Evolutionary conservation across 2,113 vertebrate species (phyloP).

Genomic region (Orycteropus afer): DNA sequence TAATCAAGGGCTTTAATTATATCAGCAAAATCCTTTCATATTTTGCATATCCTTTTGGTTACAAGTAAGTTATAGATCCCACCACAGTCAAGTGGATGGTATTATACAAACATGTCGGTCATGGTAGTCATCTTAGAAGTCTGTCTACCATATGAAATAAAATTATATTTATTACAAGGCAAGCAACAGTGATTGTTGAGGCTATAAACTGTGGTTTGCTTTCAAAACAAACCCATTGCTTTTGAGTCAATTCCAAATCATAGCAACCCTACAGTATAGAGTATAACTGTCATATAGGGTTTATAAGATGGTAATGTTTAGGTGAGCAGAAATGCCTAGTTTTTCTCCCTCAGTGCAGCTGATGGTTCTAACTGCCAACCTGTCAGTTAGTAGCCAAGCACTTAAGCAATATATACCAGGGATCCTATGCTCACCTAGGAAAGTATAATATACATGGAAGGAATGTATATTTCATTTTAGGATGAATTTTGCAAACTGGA

Average conservation of each 20-base stretch:
- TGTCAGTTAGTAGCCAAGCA: no score
- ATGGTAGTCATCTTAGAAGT: neutral
- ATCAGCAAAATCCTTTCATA: neutral
- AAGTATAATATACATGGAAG: neutral
- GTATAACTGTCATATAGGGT: no score
- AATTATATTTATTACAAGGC: neutral
- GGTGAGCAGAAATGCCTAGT: no score
- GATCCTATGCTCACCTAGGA: neutral
- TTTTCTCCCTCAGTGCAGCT: no score
- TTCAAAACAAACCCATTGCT: no score
- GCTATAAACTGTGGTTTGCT: neutral
- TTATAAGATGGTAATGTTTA: no score
- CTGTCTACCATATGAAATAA: neutral
- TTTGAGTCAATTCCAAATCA: no score
- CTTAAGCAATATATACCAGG: no score
- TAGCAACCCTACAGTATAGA: no score
- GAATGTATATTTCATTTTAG: neutral
- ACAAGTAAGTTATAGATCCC: neutral
- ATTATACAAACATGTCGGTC: neutral
- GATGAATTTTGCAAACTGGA: neutral
- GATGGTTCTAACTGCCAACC: no score
- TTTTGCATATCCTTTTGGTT: neutral
- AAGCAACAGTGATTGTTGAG: neutral
- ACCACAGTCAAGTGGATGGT: rapidly evolving
- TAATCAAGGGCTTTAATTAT: neutral